Conservation (phyloP, 2,888 invertebrate genomes). For the Rugalucina vietnamica region DNA sequence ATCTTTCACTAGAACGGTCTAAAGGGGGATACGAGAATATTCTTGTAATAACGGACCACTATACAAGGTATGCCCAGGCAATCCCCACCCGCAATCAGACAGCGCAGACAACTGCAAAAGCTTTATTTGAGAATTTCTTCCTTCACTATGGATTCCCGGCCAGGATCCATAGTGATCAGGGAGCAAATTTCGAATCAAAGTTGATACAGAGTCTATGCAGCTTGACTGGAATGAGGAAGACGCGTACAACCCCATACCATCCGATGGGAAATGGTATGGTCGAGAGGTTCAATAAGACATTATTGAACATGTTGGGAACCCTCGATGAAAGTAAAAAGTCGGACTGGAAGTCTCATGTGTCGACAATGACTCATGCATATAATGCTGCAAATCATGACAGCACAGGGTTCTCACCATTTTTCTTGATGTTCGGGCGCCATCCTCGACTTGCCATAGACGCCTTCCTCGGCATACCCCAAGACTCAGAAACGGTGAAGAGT, state of each 20-base stretch:
- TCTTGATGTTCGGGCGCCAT: constrained; percentile 5
- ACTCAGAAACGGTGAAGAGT: neutral
- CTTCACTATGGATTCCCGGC: constrained; percentile 18
- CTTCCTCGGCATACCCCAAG: neutral
- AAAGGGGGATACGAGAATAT: constrained; percentile 8
- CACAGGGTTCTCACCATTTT: constrained; percentile 3
- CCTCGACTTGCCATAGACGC: constrained; percentile 4
- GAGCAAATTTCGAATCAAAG: constrained; percentile 22
- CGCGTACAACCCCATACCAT: constrained; percentile 17
- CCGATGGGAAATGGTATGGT: constrained; percentile 19
- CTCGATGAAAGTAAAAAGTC: neutral
- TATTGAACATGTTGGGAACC: constrained; percentile 19
- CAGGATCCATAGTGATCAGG: constrained; percentile 20
- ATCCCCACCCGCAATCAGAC: constrained; percentile 10
- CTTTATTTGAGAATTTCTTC: constrained; percentile 9
- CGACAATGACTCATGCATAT: constrained; percentile 7
- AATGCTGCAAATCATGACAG: neutral
- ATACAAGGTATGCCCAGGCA: constrained; percentile 11
- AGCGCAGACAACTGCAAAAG: constrained; percentile 8
- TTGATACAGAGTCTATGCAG: constrained; percentile 8
- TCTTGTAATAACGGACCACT: constrained; percentile 18
- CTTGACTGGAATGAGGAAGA: neutral
- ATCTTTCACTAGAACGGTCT: neutral
- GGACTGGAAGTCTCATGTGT: constrained; percentile 10
- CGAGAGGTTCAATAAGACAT: constrained; percentile 20